phyloP scores from a whole-genome alignment of 2,797 vertebrate species.

The Rousettus madagascariensis region DNA sequence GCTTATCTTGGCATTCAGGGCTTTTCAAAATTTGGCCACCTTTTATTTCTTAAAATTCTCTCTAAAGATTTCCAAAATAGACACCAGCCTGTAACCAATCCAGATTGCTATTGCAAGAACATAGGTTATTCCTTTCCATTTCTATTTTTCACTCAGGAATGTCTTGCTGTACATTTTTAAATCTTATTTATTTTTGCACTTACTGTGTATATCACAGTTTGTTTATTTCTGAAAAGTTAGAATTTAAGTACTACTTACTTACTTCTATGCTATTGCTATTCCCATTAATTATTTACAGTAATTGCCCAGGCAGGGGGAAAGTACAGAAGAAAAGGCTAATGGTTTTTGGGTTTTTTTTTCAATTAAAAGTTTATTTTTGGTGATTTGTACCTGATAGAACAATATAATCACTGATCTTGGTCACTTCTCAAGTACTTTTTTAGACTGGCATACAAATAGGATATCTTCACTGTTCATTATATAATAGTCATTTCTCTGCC shows the following conservation, averaged over 20 bases:
- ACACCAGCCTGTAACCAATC: not conserved
- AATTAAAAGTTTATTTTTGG: conserved; percentile 33
- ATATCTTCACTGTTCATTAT: not conserved
- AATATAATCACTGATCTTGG: not conserved
- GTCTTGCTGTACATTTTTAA: not conserved
- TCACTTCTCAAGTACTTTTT: conserved; percentile 45
- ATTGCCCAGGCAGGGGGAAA: not conserved
- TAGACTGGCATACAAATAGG: not conserved
- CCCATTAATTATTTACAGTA: not conserved
- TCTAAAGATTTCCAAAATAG: not conserved
- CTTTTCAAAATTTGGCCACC: not conserved
- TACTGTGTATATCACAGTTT: not conserved
- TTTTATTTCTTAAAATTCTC: conserved; percentile 5
- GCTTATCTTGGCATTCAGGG: not conserved
- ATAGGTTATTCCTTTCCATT: not conserved
- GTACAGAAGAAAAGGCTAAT: not conserved
- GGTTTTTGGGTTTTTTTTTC: not conserved
- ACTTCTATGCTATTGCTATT: not conserved
- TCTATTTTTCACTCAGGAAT: not conserved
- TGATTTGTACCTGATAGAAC: not conserved
- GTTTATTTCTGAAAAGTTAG: conserved; percentile 41
- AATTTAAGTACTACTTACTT: not conserved
- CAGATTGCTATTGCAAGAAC: not conserved
- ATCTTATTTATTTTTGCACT: not conserved
- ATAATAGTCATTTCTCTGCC: not conserved